Conservation (phyloP, 2,113 vertebrate genomes). For the Oxygymnocypris stewartii region DNA sequence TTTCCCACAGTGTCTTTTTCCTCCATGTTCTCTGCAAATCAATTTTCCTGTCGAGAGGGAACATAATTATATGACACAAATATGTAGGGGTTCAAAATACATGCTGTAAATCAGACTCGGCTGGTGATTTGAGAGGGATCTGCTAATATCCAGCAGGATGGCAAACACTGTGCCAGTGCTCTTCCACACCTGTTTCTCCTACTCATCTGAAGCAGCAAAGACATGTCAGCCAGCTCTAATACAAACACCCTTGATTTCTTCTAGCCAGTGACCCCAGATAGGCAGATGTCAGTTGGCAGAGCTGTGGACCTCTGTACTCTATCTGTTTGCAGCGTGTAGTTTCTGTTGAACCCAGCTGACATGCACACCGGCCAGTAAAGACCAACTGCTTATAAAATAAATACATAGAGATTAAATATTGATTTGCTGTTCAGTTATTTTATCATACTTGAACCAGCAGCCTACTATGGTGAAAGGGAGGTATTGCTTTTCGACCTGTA, state of each 20-base stretch:
- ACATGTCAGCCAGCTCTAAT: neutral
- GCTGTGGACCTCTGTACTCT: neutral
- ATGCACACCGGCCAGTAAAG: neutral
- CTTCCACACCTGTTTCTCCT: constrained; percentile 5
- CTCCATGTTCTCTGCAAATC: neutral
- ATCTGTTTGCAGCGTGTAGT: neutral
- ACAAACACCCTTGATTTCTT: neutral
- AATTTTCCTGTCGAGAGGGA: neutral
- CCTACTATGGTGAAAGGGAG: neutral
- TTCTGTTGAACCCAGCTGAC: neutral
- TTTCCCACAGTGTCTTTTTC: neutral
- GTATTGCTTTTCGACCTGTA: no score
- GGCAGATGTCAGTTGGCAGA: neutral
- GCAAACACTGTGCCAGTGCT: constrained; percentile 14
- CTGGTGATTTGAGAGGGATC: neutral
- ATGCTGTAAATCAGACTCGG: neutral
- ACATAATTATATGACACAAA: neutral
- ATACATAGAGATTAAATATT: neutral
- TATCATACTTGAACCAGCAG: neutral
- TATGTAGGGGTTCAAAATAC: neutral
- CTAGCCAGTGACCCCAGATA: no score
- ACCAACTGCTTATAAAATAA: neutral
- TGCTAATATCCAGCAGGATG: neutral
- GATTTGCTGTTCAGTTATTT: neutral
- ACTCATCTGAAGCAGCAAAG: neutral